These are phyloP conservation scores for Pyrgilauda ruficollis DNA, from an alignment of 2,113 vertebrate species.

Conservation along the genomic window DNA sequence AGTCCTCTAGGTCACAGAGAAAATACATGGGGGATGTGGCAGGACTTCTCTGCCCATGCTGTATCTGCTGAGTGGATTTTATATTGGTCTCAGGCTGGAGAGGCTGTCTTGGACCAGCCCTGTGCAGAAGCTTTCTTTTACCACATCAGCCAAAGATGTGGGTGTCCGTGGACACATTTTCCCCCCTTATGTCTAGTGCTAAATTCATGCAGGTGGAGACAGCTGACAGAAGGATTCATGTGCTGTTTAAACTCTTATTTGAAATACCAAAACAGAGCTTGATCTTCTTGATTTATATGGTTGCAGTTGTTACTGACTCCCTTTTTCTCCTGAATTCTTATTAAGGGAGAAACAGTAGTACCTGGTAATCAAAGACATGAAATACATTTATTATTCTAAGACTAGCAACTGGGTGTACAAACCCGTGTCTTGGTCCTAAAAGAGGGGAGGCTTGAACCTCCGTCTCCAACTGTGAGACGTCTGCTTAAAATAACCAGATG, in stretches of 20 bases:
- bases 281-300: neutral
- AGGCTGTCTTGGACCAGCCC: neutral
- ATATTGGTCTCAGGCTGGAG: neutral
- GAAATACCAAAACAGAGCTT: neutral
- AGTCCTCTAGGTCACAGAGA: neutral
- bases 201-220: neutral
- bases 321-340: neutral
- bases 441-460: neutral
- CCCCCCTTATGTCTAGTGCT: accelerated
- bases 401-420: neutral
- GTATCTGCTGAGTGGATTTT: neutral
- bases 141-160: accelerated
- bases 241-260: neutral
- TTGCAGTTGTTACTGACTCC: neutral
- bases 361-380: neutral
- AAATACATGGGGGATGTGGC: neutral
- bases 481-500: neutral
- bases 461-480: neutral
- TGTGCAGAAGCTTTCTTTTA: neutral
- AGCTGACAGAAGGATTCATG: neutral
- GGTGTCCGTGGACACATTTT: neutral
- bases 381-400: neutral
- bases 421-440: neutral
- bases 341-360: neutral
- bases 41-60: neutral